Evolutionary conservation across 1,140 invertebrate species (phyloP).

Genomic region (Aphelinus certus): DNA sequence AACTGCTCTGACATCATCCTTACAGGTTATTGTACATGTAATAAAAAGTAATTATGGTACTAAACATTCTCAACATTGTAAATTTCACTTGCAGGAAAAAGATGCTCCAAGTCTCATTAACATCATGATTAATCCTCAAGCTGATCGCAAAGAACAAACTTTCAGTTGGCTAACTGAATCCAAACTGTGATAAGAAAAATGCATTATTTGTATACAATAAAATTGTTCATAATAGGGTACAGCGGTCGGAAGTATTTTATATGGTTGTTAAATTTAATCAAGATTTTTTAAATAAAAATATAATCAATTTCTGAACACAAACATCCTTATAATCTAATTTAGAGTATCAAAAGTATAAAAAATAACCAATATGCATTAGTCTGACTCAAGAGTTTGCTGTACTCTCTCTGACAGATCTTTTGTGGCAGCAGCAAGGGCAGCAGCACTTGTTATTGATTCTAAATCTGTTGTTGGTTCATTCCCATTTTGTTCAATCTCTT

Average conservation of each 20-base stretch:
- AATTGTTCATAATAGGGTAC: neutral
- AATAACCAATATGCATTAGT: neutral
- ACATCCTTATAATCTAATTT: constrained; percentile 12
- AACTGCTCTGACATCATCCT: constrained; percentile 72
- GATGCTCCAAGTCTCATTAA: constrained; percentile 89
- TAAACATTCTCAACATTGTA: constrained; percentile 20
- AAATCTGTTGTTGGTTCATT: neutral
- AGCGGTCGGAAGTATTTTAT: neutral
- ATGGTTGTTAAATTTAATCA: constrained; percentile 18
- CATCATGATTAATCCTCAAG: constrained; percentile 86
- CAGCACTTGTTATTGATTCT: neutral
- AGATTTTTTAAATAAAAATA: constrained; percentile 17
- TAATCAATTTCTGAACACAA: neutral
- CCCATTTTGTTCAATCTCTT: neutral
- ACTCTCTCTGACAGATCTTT: neutral
- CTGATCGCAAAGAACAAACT: constrained; percentile 89
- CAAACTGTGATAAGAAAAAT: constrained; percentile 72
- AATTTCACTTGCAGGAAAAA: constrained; percentile 62
- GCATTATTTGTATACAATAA: constrained; percentile 5
- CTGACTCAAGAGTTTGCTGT: too few relatives aligned
- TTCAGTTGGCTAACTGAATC: constrained; percentile 93
- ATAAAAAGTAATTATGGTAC: constrained; percentile 1
- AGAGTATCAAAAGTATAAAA: constrained; percentile 1
- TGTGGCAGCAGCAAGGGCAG: neutral
- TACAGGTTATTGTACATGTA: constrained; percentile 65